Evolutionary conservation across 2,888 invertebrate species (phyloP), one percentile per base, ranked within the genome.

Genomic region (Autographa gamma): DNA sequence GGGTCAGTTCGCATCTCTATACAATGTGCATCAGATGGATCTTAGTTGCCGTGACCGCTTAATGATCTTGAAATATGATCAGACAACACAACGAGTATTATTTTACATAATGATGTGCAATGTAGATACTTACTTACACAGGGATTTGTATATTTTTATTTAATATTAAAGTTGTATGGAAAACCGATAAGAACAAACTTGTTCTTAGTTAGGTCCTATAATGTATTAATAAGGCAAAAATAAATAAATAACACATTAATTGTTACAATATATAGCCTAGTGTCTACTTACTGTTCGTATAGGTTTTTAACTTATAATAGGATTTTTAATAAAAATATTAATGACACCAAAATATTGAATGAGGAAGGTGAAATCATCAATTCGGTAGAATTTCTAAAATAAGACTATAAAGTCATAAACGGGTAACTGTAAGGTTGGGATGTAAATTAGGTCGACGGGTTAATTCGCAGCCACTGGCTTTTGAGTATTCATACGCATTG

Each of bases 11-110:
- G 62, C 38, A 32, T 65, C 58, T 63, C 54, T 13, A 31, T 60
- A 59, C 52, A 63, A 41, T 32, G 11, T 16, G 61, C 52, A 60
- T 32, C 19, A 56, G 48, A 54, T 34, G 48, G 65, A 60, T 34
- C 56, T 69, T 62, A 62, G 61, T 68, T 71, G 68, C 60, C 54
- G 59, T 69, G 68, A 80, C 74, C 81, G 60, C 74, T 60, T 69
- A 73, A 77, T 69, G 75, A 75, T 79, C 74, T 82, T 80, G 83
- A 77, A 84, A 83, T 25, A 65, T 77, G 85, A 84, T 84, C 78
- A 64, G 58, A 67, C 69, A 19, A 58, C 34, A 63, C 64, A 60
- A 58, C 13, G 43, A 41, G 59, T 79, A 69, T 71, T 73, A 16
- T 31, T 69, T 76, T 70, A 73, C 63, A 43, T 62, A 62, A 56